Evolutionary conservation across 2,113 vertebrate species (phyloP), one percentile per base, ranked within the genome.

Genomic region (Calidris pygmaea): DNA sequence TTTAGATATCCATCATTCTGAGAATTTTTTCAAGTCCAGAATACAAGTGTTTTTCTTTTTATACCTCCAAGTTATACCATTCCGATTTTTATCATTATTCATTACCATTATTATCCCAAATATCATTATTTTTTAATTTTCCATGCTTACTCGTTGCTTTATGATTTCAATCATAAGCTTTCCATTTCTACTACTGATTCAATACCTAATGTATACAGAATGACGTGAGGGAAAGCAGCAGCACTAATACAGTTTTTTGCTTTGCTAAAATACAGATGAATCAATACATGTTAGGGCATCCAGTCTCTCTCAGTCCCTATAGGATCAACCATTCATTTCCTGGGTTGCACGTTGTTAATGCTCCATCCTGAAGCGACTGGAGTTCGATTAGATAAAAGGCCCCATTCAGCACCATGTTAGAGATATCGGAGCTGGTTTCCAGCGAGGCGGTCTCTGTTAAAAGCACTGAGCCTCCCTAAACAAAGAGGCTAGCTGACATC

Each of bases 311-410:
- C 65, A 8, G 52, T 89, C 90, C 85, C 92, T 35, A 2, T 3
- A 93, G 88, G 72, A 93, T 56, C 8, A 24, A 89, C 56, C 3
- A 0, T 7, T 68, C 83, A 68, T 60, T 84, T 89, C 92, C 84
- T 0, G 30, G 19, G 35, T 29, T 66, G 62, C 43, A 23, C 10
- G 53, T 1, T 87, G 63, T 26, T 89, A 93, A 89, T 62, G 80
- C 50, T 90, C 45, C 68, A 63, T 82, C 86, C 80, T 62, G 41
- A 41, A 89, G 82, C 17, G 13, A 78, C 29, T 19, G 14, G 35
- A 91, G 50, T 95, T 95, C 87, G 62, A 95, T 92, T 53, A 83
- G 89, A 74, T 85, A 93, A 96, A 96, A 92, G 68, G 63, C 23
- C 35, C 12, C 73, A 82, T 71, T 79, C 67, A 75, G 79, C 37